Percentiles rank a stretch among this genome's conserved stretches.
phyloP scores from a whole-genome alignment of 2,888 invertebrate genomes.

The Trissolcus japonicus region DNA sequence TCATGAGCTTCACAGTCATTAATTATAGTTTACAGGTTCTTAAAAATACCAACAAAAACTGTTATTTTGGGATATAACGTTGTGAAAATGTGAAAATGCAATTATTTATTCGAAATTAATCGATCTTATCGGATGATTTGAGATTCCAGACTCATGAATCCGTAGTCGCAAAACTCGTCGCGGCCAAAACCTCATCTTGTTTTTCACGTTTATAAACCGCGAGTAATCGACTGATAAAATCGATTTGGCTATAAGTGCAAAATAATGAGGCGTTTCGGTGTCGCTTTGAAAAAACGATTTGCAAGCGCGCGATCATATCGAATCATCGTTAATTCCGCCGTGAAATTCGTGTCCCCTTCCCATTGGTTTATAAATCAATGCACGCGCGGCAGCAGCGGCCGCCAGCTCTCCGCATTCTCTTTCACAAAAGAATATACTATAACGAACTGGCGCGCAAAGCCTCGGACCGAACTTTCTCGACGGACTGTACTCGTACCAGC shows the following conservation, averaged over 20 bases:
- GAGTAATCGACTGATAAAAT: too few species aligned
- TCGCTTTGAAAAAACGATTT: conserved; percentile 2
- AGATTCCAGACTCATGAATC: too few species aligned
- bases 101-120: too few species aligned
- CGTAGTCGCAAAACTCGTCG: too few species aligned
- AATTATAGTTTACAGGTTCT: too few species aligned
- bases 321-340: conserved; percentile 50
- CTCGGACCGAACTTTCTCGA: conserved; percentile 33
- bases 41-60: too few species aligned
- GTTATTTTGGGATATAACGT: too few species aligned
- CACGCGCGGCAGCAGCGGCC: conserved; percentile 24
- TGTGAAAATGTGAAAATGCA: too few species aligned
- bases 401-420: conserved; percentile 50
- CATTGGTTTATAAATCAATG: conserved; percentile 57
- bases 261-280: conserved; percentile 1
- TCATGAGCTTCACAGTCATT: too few species aligned
- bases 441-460: conserved; percentile 32
- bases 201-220: too few species aligned
- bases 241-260: neutral
- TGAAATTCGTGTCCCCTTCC: conserved; percentile 49
- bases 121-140: too few species aligned
- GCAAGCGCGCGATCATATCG: conserved; percentile 36
- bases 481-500: conserved; percentile 57
- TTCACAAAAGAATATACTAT: conserved; percentile 51
- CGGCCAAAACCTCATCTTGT: too few species aligned